Evolutionary conservation across 2,888 invertebrate species (phyloP), one percentile per base, ranked within the genome.

Genomic region (Drosophila multiciliata): DNA sequence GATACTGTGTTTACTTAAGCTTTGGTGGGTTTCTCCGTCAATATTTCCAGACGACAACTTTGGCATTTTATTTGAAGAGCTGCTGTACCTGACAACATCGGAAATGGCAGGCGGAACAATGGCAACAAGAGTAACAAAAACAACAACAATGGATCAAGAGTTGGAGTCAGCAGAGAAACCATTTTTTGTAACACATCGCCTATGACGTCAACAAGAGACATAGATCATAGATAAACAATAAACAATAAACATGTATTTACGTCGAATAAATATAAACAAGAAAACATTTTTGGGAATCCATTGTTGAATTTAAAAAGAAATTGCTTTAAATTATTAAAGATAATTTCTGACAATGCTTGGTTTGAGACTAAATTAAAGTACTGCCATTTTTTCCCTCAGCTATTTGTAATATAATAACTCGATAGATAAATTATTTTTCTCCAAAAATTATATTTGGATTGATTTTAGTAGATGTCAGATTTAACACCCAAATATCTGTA

Each of bases 61-160:
- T 62, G 72, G 68, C 84, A 71, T 70, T 72, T 70, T 73, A 66
- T 71, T 82, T 86, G 81, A 80, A 68, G 78, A 68, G 87, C 55
- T 73, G 74, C 71, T 78, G 68, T 57, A 62, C 33, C 60, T 68
- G 80, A 78, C 78, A 78, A 77, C 77, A 53, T 49, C 76, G 80
- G 76, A 75, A 72, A 72, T 80, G 64, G 42, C 40, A 53, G 9
- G 53, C 60, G 29, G 67, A 15, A 23, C 45, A 45, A 45, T 45
- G 15, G 15, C 45, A 65, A 70, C 64, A 64, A 60, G 15, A 26
- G 40, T n/a, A n/a, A 50, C 32, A 20, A 32, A 40, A 42, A 42
- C 49, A 69, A 63, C 29, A 36, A 57, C 48, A 49, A 55, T 55
- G 6, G 15, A 38, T 26, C 36, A 52, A n/a, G 33, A 35, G 3